phyloP scores from a whole-genome alignment of 2,888 invertebrate species.

The Platerodrilus igneus region DNA sequence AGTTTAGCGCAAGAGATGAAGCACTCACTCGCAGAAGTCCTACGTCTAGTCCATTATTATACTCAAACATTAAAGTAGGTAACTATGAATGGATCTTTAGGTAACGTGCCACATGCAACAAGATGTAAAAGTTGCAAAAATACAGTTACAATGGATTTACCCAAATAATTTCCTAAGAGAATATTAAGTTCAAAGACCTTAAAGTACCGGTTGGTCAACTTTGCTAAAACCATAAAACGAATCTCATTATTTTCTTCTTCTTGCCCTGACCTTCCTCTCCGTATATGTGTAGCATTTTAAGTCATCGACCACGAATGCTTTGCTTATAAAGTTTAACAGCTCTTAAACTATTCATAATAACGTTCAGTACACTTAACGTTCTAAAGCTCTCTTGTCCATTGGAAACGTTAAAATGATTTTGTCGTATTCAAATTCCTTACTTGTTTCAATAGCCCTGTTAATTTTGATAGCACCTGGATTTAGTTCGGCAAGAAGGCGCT shows the following conservation, averaged over 20 bases:
- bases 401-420: conserved; percentile 2
- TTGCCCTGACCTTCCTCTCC: conserved; percentile 24
- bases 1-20: too few relatives aligned
- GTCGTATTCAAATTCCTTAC: not conserved
- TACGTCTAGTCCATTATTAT: too few relatives aligned
- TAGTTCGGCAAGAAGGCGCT: too few relatives aligned
- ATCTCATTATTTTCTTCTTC: conserved; percentile 22
- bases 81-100: too few relatives aligned
- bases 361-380: not conserved
- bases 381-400: not conserved
- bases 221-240: conserved; percentile 22
- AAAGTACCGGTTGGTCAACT: conserved; percentile 16
- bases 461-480: conserved; percentile 7
- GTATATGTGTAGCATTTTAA: conserved; percentile 7
- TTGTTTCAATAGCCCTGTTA: conserved; percentile 6
- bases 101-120: too few relatives aligned
- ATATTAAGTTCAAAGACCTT: conserved; percentile 31
- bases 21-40: too few relatives aligned
- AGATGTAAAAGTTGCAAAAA: too few relatives aligned
- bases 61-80: too few relatives aligned
- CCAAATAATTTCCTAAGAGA: too few relatives aligned
- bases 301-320: conserved; percentile 22
- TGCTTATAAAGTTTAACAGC: conserved; percentile 12
- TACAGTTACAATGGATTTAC: too few relatives aligned
- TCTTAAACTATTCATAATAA: conserved; percentile 14